Evolutionary conservation across 35 echinoderm and acorn worm species (phyloP).

Genomic region (Antedon bifida): DNA sequence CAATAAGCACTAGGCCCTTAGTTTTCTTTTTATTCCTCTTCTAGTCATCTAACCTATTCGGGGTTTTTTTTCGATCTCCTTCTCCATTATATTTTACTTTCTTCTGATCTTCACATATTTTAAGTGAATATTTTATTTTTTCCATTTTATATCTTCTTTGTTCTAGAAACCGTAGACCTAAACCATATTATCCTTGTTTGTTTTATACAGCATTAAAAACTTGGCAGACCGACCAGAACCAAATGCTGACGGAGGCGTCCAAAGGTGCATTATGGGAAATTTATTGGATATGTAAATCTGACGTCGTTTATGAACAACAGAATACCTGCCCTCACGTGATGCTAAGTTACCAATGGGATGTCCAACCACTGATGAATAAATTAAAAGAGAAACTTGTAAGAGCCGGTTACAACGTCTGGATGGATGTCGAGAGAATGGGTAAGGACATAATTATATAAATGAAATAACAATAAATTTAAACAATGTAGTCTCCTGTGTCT

Average conservation of each 20-base stretch:
- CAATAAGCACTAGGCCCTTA: too few species aligned
- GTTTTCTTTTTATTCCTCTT: background rate
- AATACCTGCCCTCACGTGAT: slow-evolving; percentile 54
- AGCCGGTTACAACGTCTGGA: slow-evolving; percentile 81
- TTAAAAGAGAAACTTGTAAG: slow-evolving; percentile 42
- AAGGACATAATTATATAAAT: too few species aligned
- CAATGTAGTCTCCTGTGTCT: too few species aligned
- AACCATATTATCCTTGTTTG: background rate
- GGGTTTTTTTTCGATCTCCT: too few species aligned
- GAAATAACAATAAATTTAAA: too few species aligned
- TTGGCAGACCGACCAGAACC: slow-evolving; percentile 11
- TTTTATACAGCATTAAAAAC: background rate
- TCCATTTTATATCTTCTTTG: too few species aligned
- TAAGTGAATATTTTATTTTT: background rate
- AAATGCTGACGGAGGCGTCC: slow-evolving; percentile 9
- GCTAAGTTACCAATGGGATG: slow-evolving; percentile 98
- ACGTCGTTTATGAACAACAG: background rate
- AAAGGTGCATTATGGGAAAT: slow-evolving; percentile 83
- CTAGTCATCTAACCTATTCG: too few species aligned
- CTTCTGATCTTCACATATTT: background rate
- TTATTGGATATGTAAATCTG: background rate
- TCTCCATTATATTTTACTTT: too few species aligned
- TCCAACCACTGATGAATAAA: slow-evolving; percentile 52
- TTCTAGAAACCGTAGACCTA: too few species aligned
- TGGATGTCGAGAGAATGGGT: slow-evolving; percentile 96